Evolutionary conservation across 1,140 invertebrate genomes (phyloP), one percentile per base, ranked within the genome.

Genomic region (Triops longicaudatus): DNA sequence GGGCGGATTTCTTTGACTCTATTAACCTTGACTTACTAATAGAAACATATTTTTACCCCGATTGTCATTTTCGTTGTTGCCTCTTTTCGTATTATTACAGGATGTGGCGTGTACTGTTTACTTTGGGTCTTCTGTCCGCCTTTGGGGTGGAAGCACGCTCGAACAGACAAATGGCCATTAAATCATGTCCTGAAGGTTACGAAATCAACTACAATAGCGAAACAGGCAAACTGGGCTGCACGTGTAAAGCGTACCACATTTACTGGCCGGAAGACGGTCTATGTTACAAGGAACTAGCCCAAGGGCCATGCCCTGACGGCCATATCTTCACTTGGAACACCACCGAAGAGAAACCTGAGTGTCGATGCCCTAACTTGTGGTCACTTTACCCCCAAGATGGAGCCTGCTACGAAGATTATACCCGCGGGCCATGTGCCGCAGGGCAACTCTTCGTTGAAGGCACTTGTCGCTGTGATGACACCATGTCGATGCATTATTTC

Each of bases 401-500:
- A 11, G 74, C 74, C n/a, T 78, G 78, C 50, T 78, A 78, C 63
- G 73, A 80, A 78, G 80, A 81, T 75, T 81, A 80, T 44, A 78
- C 80, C 6, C 78, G 74, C 44, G 81, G 81, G 22, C 80, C 81
- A 1, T 82, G 81, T 75, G 6, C 76, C n/a, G 78, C 77, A 17
- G 81, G 81, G 0, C 42, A 81, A 73, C 79, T 82, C 6, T 80
- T 82, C 76, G 79, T 81, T 77, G 73, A 79, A 7, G 78, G 27
- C n/a, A 72, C 41, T 31, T 81, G 82, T 72, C 79, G 76, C 42
- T 82, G 81, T 73, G 79, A 80, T 22, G 26, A 78, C 1, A 76
- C 76, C 37, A 74, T 82, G 73, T 71, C 79, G 11, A 81, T 82
- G 80, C 79, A 81, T 75, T 81, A 79, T 79, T 79, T 78, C 78